Percentiles rank a stretch among this genome's conserved stretches.
phyloP scores from a whole-genome alignment of 1,140 invertebrate species.

The Apis mellifera region DNA sequence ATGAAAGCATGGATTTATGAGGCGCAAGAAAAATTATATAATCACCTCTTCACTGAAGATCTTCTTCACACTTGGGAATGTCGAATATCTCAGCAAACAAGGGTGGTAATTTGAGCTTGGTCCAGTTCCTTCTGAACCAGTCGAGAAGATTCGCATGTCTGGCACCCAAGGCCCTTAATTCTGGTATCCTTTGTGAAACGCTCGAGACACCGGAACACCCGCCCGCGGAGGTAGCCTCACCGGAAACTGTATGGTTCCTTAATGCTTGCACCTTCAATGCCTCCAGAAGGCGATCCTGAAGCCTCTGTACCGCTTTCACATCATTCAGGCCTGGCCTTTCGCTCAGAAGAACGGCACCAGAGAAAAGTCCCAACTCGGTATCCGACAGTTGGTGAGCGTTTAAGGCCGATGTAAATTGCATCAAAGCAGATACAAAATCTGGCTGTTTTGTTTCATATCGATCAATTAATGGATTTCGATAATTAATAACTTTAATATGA shows the following conservation, averaged over 20 bases:
- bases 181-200: slow-evolving; percentile 84
- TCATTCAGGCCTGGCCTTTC: slow-evolving; percentile 91
- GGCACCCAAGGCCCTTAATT: slow-evolving; percentile 90
- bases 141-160: slow-evolving; percentile 93
- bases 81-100: slow-evolving; percentile 99
- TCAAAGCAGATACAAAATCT: slow-evolving; percentile 88
- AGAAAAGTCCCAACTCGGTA: slow-evolving; percentile 94
- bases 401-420: slow-evolving; percentile 91
- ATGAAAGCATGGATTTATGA: slow-evolving; percentile 10
- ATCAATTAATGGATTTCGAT: slow-evolving; percentile 10
- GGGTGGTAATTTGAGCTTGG: slow-evolving; percentile 91
- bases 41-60: slow-evolving; percentile 83
- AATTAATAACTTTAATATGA: not conserved
- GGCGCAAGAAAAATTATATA: not conserved
- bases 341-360: slow-evolving; percentile 91
- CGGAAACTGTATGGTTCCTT: slow-evolving; percentile 71
- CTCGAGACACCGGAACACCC: slow-evolving; percentile 72
- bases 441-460: slow-evolving; percentile 77
- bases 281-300: slow-evolving; percentile 92
- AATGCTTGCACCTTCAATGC: slow-evolving; percentile 89
- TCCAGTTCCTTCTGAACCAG: slow-evolving; percentile 96
- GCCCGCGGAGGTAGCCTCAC: slow-evolving; percentile 73
- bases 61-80: slow-evolving; percentile 95
- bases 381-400: slow-evolving; percentile 92
- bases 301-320: slow-evolving; percentile 90